These are phyloP conservation scores for Euschistus heros DNA, from an alignment of 1,140 invertebrate species.

Conservation along the genomic window DNA sequence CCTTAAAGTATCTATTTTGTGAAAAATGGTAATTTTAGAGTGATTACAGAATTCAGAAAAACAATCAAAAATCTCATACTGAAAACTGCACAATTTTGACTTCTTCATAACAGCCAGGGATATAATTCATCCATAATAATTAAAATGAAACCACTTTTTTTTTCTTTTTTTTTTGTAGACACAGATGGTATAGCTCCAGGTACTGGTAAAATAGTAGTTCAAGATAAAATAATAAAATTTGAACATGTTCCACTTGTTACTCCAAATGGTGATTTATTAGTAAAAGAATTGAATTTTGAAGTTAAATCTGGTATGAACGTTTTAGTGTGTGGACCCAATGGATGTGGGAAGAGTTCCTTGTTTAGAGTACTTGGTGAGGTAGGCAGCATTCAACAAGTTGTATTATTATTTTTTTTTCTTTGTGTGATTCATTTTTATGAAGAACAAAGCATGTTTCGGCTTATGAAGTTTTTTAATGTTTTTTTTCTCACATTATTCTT, in stretches of 20 bases:
- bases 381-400: constrained; percentile 26
- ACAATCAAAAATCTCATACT: no score
- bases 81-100: no score
- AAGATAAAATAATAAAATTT: constrained; percentile 89
- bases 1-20: no score
- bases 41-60: no score
- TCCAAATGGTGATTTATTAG: constrained; percentile 91
- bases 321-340: constrained; percentile 92
- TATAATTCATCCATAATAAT: no score
- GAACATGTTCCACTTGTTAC: constrained; percentile 89
- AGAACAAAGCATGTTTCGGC: no score
- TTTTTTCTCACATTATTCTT: no score
- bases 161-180: constrained; percentile 7
- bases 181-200: constrained; percentile 45
- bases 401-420: not conserved
- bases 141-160: not conserved
- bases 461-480: no score
- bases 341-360: constrained; percentile 91
- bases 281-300: constrained; percentile 82
- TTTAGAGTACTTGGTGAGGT: constrained; percentile 88
- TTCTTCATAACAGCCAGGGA: no score
- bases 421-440: no score
- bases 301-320: constrained; percentile 93
- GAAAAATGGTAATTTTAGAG: no score
- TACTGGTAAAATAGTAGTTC: constrained; percentile 66